phyloP scores from a whole-genome alignment of 2,888 invertebrate genomes.

The Macrophya alboannulata region DNA sequence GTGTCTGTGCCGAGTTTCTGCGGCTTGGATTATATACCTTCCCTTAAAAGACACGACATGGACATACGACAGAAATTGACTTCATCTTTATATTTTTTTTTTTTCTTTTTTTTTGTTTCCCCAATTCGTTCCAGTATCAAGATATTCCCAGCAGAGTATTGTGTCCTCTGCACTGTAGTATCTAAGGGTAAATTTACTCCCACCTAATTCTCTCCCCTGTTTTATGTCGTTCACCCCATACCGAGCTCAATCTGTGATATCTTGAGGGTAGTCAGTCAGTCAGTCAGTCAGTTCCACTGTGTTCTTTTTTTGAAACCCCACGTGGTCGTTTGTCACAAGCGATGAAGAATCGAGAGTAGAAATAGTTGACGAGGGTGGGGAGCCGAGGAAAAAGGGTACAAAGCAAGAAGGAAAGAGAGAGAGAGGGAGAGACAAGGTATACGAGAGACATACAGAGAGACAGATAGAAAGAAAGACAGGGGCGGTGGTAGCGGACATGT shows the following conservation, averaged over 20 bases:
- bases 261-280: conserved; percentile 37
- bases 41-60: not conserved
- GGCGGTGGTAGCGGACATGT: conserved; percentile 18
- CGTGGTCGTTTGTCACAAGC: conserved; percentile 32
- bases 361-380: conserved; percentile 1
- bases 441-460: conserved; percentile 17
- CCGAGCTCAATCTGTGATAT: conserved; percentile 32
- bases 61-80: not conserved
- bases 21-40: not conserved
- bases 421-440: not conserved
- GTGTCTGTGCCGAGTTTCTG: not conserved
- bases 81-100: not conserved
- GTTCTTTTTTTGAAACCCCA: not conserved
- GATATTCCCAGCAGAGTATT: not conserved
- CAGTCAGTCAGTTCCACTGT: conserved; percentile 26
- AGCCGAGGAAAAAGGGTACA: not conserved
- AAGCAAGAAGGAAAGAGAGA: not conserved
- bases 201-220: conserved; percentile 13
- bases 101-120: not conserved
- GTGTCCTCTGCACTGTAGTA: not conserved
- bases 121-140: not conserved
- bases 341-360: conserved; percentile 44
- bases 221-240: conserved; percentile 6
- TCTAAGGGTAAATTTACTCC: not conserved
- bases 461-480: conserved; percentile 19